phyloP scores from a whole-genome alignment of 2,113 vertebrate species.

The Hemiscyllium ocellatum region DNA sequence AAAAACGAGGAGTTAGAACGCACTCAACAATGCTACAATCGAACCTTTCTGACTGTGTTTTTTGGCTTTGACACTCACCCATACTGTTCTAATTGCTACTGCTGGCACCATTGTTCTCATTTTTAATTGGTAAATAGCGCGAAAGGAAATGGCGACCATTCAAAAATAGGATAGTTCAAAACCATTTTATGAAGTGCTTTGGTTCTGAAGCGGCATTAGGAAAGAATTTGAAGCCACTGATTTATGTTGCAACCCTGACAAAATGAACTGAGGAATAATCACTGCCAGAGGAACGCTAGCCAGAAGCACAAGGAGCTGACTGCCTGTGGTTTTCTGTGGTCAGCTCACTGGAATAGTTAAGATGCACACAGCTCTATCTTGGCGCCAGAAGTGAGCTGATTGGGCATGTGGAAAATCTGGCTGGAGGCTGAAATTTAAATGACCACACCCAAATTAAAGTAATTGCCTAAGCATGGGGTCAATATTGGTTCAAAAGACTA shows the following conservation, averaged over 20 bases:
- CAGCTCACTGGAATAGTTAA: constrained; percentile 19
- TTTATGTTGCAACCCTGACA: background rate
- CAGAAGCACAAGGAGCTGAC: background rate
- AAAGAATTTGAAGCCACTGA: background rate
- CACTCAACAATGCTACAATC: background rate
- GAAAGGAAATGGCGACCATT: background rate
- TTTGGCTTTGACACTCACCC: background rate
- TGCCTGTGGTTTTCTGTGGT: constrained; percentile 29
- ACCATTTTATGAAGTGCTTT: background rate
- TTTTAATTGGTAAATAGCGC: background rate
- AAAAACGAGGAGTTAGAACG: too few species aligned
- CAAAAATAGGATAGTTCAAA: background rate
- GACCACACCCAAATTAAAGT: background rate
- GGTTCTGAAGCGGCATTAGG: background rate
- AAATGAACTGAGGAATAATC: background rate
- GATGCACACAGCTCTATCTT: background rate
- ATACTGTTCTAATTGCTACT: background rate
- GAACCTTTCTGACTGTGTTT: background rate
- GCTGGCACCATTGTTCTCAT: background rate
- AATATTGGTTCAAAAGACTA: background rate
- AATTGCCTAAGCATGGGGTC: background rate
- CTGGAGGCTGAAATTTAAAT: background rate
- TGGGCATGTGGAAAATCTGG: constrained; percentile 22
- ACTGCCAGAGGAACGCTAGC: background rate
- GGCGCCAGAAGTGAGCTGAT: background rate